These are phyloP conservation scores for Heterotis niloticus DNA, from an alignment of 2,113 vertebrate species.

Conservation along the genomic window DNA sequence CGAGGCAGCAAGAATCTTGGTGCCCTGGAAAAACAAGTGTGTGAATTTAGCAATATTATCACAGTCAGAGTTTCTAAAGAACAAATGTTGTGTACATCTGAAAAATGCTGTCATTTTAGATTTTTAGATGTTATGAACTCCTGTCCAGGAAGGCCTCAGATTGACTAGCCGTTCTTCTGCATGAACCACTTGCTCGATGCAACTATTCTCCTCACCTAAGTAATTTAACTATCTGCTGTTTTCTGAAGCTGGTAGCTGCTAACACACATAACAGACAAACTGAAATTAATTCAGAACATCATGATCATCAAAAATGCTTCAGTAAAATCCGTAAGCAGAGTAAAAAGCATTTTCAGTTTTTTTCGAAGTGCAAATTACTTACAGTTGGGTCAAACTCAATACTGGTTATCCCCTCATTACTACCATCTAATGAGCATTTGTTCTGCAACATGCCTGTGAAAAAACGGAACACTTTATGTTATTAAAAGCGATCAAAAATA, in stretches of 20 bases:
- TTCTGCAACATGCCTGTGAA: conserved; percentile 65
- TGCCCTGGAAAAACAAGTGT: conserved; percentile 57
- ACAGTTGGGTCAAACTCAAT: conserved; percentile 77
- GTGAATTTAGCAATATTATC: neutral
- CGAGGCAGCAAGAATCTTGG: conserved; percentile 70
- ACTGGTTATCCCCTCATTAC: conserved; percentile 76
- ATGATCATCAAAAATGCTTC: too few species aligned
- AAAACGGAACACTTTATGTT: neutral
- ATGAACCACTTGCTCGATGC: too few species aligned
- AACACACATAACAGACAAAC: too few species aligned
- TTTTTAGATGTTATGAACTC: too few species aligned
- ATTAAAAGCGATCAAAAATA: neutral
- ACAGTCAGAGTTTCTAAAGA: neutral
- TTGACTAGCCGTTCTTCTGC: too few species aligned
- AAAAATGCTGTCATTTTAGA: neutral
- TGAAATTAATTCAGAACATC: too few species aligned
- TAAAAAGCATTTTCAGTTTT: neutral
- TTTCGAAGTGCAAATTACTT: conserved; percentile 31
- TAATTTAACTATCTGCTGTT: too few species aligned
- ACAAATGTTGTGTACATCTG: neutral
- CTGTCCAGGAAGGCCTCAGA: too few species aligned
- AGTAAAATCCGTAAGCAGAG: too few species aligned
- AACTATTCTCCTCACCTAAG: too few species aligned
- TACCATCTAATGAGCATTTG: conserved; percentile 67
- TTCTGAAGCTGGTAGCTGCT: too few species aligned